These are phyloP conservation scores for Terebella lapidaria DNA, from an alignment of 2,888 invertebrate species.

Conservation along the genomic window DNA sequence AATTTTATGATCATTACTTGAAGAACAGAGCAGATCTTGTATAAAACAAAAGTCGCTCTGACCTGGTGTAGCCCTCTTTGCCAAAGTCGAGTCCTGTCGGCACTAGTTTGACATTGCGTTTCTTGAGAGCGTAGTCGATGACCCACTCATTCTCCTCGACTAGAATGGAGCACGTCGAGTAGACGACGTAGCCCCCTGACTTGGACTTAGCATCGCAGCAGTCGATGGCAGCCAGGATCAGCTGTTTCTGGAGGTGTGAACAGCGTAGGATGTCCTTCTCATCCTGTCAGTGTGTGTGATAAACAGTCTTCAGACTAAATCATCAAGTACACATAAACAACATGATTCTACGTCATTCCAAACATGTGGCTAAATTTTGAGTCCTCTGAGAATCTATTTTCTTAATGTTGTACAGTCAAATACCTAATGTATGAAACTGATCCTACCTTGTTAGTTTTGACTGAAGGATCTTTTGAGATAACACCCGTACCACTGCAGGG, in stretches of 20 bases:
- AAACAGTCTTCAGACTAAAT: too few species aligned
- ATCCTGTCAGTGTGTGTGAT: conserved; percentile 62
- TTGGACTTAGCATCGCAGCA: conserved; percentile 86
- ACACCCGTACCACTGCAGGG: conserved; percentile 99
- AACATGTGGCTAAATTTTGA: background rate
- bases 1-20: too few species aligned
- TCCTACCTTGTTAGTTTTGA: conserved; percentile 63
- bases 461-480: conserved; percentile 92
- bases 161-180: conserved; percentile 96
- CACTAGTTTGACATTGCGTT: conserved; percentile 84
- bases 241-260: conserved; percentile 84
- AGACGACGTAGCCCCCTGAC: conserved; percentile 91
- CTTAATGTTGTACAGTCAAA: too few species aligned
- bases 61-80: conserved; percentile 87
- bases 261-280: conserved; percentile 84
- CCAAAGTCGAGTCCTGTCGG: conserved; percentile 93
- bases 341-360: background rate
- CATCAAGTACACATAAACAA: background rate
- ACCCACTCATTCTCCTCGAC: conserved; percentile 99
- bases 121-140: conserved; percentile 88
- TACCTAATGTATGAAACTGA: too few species aligned
- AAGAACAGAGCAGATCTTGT: too few species aligned
- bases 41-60: conserved; percentile 23
- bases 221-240: conserved; percentile 94
- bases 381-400: too few species aligned